Evolutionary conservation across 2,113 vertebrate species (phyloP).

Genomic region (Shinisaurus crocodilurus): DNA sequence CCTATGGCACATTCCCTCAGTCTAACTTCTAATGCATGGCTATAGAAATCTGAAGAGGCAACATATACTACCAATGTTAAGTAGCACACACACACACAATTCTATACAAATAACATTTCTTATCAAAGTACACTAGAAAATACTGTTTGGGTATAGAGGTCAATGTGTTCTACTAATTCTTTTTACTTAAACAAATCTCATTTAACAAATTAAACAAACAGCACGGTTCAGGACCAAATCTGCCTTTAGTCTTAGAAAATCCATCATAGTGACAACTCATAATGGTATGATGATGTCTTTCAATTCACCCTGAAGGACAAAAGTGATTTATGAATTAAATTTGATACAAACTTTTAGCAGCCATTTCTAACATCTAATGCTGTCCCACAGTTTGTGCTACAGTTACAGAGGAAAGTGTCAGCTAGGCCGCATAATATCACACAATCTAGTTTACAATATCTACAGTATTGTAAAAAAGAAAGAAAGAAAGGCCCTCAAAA

Average conservation of each 20-base stretch:
- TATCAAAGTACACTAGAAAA: constrained; percentile 23
- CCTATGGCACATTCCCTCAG: constrained; percentile 33
- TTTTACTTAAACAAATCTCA: not conserved
- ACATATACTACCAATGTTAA: not conserved
- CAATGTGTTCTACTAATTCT: constrained; percentile 35
- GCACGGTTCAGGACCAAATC: not conserved
- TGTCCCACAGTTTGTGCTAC: constrained; percentile 18
- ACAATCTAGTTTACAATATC: constrained; percentile 39
- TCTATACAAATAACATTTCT: constrained; percentile 7
- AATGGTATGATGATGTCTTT: not conserved
- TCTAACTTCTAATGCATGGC: constrained; percentile 50
- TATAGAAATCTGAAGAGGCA: not conserved
- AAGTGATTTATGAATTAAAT: constrained; percentile 46
- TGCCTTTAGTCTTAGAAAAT: not conserved
- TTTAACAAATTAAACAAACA: not conserved
- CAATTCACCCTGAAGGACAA: constrained; percentile 21
- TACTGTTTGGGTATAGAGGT: constrained; percentile 17
- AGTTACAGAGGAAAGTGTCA: constrained; percentile 25
- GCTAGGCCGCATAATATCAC: constrained; percentile 9
- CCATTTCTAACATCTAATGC: rapidly evolving
- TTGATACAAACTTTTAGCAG: not conserved
- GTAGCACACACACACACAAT: not conserved
- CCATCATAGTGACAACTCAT: not conserved
- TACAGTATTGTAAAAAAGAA: not conserved
- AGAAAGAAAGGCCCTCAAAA: not conserved